Percentiles rank a stretch among this genome's conserved stretches.
Evolutionary conservation across 1,140 invertebrate genomes (phyloP).

Genomic region (Cyclargus thomasi): DNA sequence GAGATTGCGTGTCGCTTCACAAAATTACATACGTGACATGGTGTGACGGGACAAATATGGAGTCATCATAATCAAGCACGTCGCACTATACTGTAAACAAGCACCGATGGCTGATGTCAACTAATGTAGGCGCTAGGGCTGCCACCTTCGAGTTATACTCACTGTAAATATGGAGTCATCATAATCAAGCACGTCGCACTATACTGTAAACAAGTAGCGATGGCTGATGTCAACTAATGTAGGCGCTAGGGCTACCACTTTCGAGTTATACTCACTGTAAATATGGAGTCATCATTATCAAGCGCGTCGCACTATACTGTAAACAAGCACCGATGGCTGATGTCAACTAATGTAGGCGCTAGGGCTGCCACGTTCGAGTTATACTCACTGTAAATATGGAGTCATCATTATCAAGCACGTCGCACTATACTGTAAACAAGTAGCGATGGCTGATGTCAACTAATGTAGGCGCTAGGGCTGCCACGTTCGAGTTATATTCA

Average conservation of each 20-base stretch:
- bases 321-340: slow-evolving; percentile 31
- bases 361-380: background rate
- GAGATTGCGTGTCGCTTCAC: background rate
- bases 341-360: slow-evolving; percentile 45
- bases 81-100: slow-evolving; percentile 30
- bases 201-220: slow-evolving; percentile 32
- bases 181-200: slow-evolving; percentile 15
- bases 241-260: slow-evolving; percentile 17
- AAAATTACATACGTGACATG: slow-evolving; percentile 8
- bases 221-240: slow-evolving; percentile 45
- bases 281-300: background rate
- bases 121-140: slow-evolving; percentile 36
- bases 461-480: slow-evolving; percentile 34
- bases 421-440: slow-evolving; percentile 30
- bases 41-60: slow-evolving; percentile 12
- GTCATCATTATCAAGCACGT: background rate
- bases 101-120: slow-evolving; percentile 35
- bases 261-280: background rate
- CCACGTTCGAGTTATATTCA: background rate
- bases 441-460: slow-evolving; percentile 37
- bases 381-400: background rate
- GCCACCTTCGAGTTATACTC: background rate
- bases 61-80: slow-evolving; percentile 17
- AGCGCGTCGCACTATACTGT: slow-evolving; percentile 23
- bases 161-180: background rate